Evolutionary conservation across 2,113 vertebrate species (phyloP).

Genomic region (Elephantulus edwardii): DNA sequence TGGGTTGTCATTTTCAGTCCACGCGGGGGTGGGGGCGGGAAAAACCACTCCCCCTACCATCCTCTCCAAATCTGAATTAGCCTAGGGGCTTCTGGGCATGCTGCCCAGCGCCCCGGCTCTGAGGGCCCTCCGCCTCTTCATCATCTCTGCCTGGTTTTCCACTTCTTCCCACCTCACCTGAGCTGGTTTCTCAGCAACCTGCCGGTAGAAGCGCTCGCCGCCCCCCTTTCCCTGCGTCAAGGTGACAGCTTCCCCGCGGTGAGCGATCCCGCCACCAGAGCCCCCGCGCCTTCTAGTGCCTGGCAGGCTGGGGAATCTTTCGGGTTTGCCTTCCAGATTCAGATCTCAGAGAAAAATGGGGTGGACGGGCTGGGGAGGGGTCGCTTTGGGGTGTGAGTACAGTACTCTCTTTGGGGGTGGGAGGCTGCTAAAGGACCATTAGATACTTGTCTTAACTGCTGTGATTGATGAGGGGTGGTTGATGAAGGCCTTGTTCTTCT

Average conservation of each 20-base stretch:
- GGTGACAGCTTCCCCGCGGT: neutral
- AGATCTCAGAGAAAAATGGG: no score
- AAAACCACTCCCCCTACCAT: neutral
- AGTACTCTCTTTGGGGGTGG: no score
- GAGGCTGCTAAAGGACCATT: neutral
- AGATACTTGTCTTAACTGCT: neutral
- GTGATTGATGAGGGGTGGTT: neutral
- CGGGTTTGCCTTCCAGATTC: conserved; percentile 44
- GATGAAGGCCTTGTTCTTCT: neutral
- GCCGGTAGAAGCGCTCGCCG: neutral
- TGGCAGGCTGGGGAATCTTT: conserved; percentile 27
- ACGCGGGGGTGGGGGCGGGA: neutral
- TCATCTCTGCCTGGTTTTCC: neutral
- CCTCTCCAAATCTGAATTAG: neutral
- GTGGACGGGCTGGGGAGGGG: neutral
- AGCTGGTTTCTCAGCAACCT: conserved; percentile 23
- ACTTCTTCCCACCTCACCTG: neutral
- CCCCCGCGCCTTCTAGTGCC: neutral
- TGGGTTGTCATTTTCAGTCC: conserved; percentile 38
- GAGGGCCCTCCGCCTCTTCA: neutral
- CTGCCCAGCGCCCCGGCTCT: neutral
- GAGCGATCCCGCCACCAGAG: neutral
- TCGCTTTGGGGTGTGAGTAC: no score
- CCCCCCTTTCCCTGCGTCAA: neutral
- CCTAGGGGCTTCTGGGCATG: neutral